These are phyloP conservation scores for Sitta europaea DNA, from an alignment of 2,113 vertebrate genomes.

Conservation along the genomic window DNA sequence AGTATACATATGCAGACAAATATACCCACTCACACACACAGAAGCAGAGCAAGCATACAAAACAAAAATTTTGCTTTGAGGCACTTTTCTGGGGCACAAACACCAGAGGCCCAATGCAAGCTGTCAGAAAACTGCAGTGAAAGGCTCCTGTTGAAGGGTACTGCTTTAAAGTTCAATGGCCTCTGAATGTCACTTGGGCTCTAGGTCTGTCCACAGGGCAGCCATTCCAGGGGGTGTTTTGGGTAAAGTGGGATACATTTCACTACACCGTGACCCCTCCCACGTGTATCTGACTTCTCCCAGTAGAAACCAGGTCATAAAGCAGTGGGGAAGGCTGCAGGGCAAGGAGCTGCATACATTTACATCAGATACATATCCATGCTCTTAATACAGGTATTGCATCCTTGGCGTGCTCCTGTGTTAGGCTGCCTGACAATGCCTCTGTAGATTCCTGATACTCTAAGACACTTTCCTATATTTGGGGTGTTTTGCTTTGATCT, in stretches of 20 bases:
- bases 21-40: rapidly evolving
- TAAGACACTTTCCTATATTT: rapidly evolving
- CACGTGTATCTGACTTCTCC: background rate
- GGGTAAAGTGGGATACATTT: background rate
- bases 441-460: background rate
- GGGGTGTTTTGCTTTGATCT: background rate
- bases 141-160: background rate
- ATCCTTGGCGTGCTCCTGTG: background rate
- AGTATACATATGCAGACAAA: background rate
- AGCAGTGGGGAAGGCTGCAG: background rate
- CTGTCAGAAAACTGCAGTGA: background rate
- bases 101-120: background rate
- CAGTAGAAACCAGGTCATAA: background rate
- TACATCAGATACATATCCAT: rapidly evolving
- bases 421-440: background rate
- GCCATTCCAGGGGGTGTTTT: background rate
- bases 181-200: background rate
- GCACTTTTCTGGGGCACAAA: background rate
- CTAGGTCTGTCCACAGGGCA: background rate
- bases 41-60: background rate
- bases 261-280: background rate
- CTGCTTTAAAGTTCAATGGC: background rate
- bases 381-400: background rate
- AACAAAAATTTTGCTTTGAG: background rate
- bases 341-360: background rate